Base-by-base conservation (phyloP, 2,797 vertebrate genomes). In the Chromobotia macracanthus region DNA sequence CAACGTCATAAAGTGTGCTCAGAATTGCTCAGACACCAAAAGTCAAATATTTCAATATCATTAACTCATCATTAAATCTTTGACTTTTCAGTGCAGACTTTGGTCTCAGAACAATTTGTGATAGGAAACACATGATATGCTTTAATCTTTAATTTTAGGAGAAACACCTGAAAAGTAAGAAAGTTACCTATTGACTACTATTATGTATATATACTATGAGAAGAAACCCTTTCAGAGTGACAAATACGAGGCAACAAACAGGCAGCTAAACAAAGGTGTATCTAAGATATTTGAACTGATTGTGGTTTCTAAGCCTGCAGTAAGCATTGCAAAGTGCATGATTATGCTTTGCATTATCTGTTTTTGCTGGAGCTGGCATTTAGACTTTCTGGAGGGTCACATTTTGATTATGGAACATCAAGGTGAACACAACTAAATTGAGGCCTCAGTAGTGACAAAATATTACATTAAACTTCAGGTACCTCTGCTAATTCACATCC, bases 251-350 rank as follows among this genome's bases (percentile, higher is more conserved):
- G 55, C 72, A 46, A 18, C 35, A 44, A 51, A 64, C 64, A 74
- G 60, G 23, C 38, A 21, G 48, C 64, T 70, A 35, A 68, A 77
- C 65, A 63, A 74, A 65, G 69, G 69, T 74, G 60, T 74, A 46
- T 77, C 60, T 72, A 69, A 56, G 65, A 77, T 69, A 80, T 80
- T 68, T 77, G 71, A 80, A 80, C 77, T 75, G 65, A 82, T 80
- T 74, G 77, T 83, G 82, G 84, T 80, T 75, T 83, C 35, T 50
- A 55, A 75, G 55, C 31, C 63, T 80, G 79, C 82, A 85, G 77
- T 81, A 61, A 70, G 79, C 73, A 74, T 74, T 83, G 71, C 65
- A 80, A 25, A 31, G 35, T 66, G 55, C 61, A 68, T 48, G 63
- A 65, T 72, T 81, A 25, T 76, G 31, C 44, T 41, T 66, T 75